phyloP scores from a whole-genome alignment of 1,140 invertebrate genomes.

The Sycophila sp. region DNA sequence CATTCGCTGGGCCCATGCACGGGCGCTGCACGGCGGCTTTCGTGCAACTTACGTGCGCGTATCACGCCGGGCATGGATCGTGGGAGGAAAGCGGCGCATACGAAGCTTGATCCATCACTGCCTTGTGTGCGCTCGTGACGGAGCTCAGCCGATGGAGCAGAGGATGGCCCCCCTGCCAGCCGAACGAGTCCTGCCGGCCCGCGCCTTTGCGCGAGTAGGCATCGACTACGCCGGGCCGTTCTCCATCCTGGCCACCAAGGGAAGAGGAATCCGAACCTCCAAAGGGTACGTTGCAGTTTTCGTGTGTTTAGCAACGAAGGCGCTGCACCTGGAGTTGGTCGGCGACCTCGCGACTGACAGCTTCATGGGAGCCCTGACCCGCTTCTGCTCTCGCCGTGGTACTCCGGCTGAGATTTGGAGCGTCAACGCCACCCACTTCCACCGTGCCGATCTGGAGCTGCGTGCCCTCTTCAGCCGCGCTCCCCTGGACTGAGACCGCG shows the following conservation, averaged over 20 bases:
- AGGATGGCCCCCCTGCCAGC: too few species aligned
- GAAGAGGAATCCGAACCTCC: background rate
- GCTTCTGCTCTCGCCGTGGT: slow-evolving; percentile 9
- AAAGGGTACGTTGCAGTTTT: background rate
- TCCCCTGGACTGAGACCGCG: background rate
- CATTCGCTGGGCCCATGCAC: too few species aligned
- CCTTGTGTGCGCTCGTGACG: too few species aligned
- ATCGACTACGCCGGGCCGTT: slow-evolving; percentile 61
- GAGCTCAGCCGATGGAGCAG: too few species aligned
- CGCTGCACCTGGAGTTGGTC: background rate
- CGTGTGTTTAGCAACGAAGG: background rate
- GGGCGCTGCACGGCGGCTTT: too few species aligned
- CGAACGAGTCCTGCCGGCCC: too few species aligned
- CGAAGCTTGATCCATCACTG: too few species aligned
- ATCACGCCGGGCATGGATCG: too few species aligned
- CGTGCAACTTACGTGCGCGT: too few species aligned
- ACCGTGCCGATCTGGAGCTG: slow-evolving; percentile 19
- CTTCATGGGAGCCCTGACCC: slow-evolving; percentile 6
- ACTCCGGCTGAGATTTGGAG: background rate
- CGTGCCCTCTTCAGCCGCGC: background rate
- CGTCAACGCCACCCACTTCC: slow-evolving; percentile 22
- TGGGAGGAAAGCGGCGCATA: too few species aligned
- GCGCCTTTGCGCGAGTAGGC: too few species aligned
- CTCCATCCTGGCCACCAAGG: background rate
- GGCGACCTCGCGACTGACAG: background rate